These are phyloP conservation scores for Ochropacha duplaris DNA, from an alignment of 2,888 invertebrate species.

Conservation along the genomic window DNA sequence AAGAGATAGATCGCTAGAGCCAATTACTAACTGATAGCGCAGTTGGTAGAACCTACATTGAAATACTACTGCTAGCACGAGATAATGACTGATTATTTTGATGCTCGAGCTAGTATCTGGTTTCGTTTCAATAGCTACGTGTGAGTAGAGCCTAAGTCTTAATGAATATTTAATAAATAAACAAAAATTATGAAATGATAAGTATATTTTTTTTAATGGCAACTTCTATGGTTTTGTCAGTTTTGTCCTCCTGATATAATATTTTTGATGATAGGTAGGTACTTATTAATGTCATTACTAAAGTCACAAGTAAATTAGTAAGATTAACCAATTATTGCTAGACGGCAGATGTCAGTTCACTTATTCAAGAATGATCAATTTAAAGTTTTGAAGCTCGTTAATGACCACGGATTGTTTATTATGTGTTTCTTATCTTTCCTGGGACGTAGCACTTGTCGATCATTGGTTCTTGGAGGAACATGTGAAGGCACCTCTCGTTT, in stretches of 20 bases:
- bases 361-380: conserved; percentile 40
- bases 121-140: too few relatives aligned
- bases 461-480: conserved; percentile 98
- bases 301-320: background rate
- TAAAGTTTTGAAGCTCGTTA: conserved; percentile 47
- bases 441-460: conserved; percentile 99
- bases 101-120: too few relatives aligned
- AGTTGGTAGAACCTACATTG: too few relatives aligned
- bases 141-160: too few relatives aligned
- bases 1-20: too few relatives aligned
- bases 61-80: too few relatives aligned
- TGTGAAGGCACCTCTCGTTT: conserved; percentile 99
- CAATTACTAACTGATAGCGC: too few relatives aligned
- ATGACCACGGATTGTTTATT: conserved; percentile 66
- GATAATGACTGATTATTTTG: too few relatives aligned
- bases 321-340: background rate
- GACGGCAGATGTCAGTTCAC: conserved; percentile 27
- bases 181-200: background rate
- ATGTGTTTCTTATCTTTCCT: conserved; percentile 98
- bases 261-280: background rate
- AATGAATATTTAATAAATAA: background rate
- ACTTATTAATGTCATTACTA: background rate
- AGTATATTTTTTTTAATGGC: background rate
- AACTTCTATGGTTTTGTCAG: too few relatives aligned
- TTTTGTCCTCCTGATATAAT: too few relatives aligned